Percentiles rank a stretch among this genome's conserved stretches.
Conservation (phyloP, 2,113 vertebrate species). For the Nematolebias whitei region DNA sequence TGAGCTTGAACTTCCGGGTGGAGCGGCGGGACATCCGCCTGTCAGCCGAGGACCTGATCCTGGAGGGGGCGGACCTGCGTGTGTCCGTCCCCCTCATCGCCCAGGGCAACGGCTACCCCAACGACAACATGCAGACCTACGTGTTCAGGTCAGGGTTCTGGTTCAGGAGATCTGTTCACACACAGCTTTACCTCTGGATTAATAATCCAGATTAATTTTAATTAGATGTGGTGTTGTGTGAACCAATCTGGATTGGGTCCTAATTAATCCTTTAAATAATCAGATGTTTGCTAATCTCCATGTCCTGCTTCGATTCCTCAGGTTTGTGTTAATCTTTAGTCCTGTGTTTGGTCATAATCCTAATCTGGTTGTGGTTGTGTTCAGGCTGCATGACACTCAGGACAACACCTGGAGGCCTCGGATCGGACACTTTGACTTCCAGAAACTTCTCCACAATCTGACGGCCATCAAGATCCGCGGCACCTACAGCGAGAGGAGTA, state of each 20-base stretch:
- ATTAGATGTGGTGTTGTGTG: no score
- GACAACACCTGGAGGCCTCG: slow-evolving; percentile 94
- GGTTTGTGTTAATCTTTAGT: background rate
- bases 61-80: slow-evolving; percentile 88
- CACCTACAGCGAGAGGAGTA: slow-evolving; percentile 94
- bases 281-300: background rate
- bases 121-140: slow-evolving; percentile 84
- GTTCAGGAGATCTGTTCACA: no score
- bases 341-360: background rate
- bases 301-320: no score
- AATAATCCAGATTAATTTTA: slow-evolving; percentile 7
- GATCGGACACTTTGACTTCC: slow-evolving; percentile 88
- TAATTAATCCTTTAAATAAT: no score
- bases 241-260: background rate
- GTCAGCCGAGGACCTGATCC: slow-evolving; percentile 92
- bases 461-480: slow-evolving; percentile 94
- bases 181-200: no score
- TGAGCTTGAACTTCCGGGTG: slow-evolving; percentile 89
- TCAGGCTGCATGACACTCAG: slow-evolving; percentile 90
- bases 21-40: slow-evolving; percentile 90
- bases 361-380: background rate
- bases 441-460: slow-evolving; percentile 94
- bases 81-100: slow-evolving; percentile 93
- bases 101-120: slow-evolving; percentile 95
- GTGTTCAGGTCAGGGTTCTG: slow-evolving; percentile 85